Conservation (phyloP, 2,797 vertebrate species). For the Oryzias dopingdopingensis region DNA sequence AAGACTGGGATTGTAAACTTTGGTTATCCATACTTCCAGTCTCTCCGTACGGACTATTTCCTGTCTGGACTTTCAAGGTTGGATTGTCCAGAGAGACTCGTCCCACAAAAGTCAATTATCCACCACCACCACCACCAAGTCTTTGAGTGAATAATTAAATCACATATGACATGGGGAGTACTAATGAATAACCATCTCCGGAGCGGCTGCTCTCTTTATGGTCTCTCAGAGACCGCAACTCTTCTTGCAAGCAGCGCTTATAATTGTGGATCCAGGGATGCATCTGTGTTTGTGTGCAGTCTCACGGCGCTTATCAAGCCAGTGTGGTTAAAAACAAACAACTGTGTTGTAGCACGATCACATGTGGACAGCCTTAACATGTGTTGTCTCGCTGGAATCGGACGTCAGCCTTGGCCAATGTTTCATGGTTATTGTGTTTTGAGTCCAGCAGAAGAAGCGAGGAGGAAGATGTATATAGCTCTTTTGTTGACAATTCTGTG, state of each 20-base stretch:
- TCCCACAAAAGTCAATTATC: constrained; percentile 51
- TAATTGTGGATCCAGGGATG: background rate
- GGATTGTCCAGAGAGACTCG: constrained; percentile 31
- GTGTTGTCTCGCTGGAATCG: background rate
- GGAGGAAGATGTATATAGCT: background rate
- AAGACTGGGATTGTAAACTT: constrained; percentile 20
- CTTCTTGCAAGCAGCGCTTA: background rate
- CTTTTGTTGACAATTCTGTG: constrained; percentile 3
- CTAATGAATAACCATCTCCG: constrained; percentile 32
- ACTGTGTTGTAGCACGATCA: background rate
- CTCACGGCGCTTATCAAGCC: background rate
- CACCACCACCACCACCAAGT: constrained; percentile 8
- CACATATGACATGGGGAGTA: constrained; percentile 24
- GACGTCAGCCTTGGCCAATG: constrained; percentile 5
- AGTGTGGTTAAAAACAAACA: constrained; percentile 4
- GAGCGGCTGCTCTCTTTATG: constrained; percentile 15
- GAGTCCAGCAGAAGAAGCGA: background rate
- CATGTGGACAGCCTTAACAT: background rate
- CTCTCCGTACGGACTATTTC: constrained; percentile 26
- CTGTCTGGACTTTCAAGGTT: constrained; percentile 49
- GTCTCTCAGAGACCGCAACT: constrained; percentile 2
- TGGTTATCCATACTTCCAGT: constrained; percentile 33
- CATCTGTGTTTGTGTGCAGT: background rate
- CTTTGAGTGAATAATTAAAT: constrained; percentile 53
- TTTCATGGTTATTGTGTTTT: constrained; percentile 1